A percentile compares a stretch with the other conserved stretches of the same genome.
phyloP scores from a whole-genome alignment of 2,888 invertebrate species.

The Pachymerium ferrugineum region DNA sequence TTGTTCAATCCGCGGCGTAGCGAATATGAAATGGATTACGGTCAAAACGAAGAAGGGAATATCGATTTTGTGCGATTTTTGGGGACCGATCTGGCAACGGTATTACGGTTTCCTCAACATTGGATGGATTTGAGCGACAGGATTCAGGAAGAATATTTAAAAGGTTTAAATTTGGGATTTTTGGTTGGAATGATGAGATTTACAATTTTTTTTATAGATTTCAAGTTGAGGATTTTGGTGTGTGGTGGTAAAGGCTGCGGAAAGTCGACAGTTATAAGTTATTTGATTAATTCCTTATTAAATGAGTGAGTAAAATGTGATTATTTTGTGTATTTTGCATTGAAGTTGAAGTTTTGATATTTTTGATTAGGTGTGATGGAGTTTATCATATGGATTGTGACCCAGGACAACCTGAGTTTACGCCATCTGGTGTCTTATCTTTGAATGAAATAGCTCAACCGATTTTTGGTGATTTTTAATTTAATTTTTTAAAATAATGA shows the following conservation, averaged over 20 bases:
- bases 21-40: background rate
- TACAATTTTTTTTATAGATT: background rate
- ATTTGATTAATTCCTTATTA: background rate
- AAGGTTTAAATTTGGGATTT: no score
- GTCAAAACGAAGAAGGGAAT: slow-evolving; percentile 14
- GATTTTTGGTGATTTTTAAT: background rate
- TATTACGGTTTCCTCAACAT: no score
- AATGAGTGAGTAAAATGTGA: background rate
- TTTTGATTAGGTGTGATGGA: background rate
- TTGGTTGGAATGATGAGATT: background rate
- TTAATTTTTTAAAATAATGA: background rate
- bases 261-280: slow-evolving; percentile 12
- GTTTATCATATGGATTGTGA: background rate
- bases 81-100: no score
- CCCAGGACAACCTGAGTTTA: background rate
- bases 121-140: no score
- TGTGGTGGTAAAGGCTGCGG: slow-evolving; percentile 6
- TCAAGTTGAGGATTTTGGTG: background rate
- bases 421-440: background rate
- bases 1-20: background rate
- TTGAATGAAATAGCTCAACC: background rate
- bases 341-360: background rate
- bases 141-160: no score
- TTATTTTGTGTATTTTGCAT: background rate
- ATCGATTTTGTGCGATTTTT: no score